Evolutionary conservation across 2,113 vertebrate genomes (phyloP), one percentile per base, ranked within the genome.

Genomic region (Mugil cephalus): DNA sequence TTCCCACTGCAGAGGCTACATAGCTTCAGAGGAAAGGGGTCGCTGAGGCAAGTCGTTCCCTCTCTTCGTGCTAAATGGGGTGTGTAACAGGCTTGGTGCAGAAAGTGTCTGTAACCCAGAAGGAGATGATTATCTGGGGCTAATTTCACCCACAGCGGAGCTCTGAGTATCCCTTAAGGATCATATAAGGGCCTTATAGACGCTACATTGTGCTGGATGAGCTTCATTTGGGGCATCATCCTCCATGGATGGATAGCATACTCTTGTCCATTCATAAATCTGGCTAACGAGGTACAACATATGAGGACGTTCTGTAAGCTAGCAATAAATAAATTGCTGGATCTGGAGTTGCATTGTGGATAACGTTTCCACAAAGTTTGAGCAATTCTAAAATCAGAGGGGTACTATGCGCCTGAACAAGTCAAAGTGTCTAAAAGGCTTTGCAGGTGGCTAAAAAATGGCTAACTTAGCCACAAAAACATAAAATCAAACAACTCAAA

Each of bases 101-200:
- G 21, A 52, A 66, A 77, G 82, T 72, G 61, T 60, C 79, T 77
- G 47, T 39, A 55, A 72, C 86, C 74, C 82, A 84, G 71, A 77
- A 80, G 85, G 78, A 87, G 87, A 80, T 88, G 81, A 90, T 89
- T 89, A 89, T 87, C 79, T 62, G 70, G 77, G 74, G 70, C 80
- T 87, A 80, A 89, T 90, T 87, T 89, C 79, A 76, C 79, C 71
- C 68, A 76, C 64, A 52, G 69, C 17, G 46, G 61, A 58, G 46
- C 58, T 62, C 59, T 10, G 52, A 77, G 63, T 45, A 35, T 82
- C 82, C 82, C 71, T 81, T 13, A 48, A 83, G 85, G 78, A 84
- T 77, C 42, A 48, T 82, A 80, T 70, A 47, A 38, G 42, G 47
- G 35, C 38, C 59, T 66, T 77, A 53, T 15, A 75, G 68, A 74